phyloP scores from a whole-genome alignment of 2,888 invertebrate genomes.

The Platycheirus rosarum region DNA sequence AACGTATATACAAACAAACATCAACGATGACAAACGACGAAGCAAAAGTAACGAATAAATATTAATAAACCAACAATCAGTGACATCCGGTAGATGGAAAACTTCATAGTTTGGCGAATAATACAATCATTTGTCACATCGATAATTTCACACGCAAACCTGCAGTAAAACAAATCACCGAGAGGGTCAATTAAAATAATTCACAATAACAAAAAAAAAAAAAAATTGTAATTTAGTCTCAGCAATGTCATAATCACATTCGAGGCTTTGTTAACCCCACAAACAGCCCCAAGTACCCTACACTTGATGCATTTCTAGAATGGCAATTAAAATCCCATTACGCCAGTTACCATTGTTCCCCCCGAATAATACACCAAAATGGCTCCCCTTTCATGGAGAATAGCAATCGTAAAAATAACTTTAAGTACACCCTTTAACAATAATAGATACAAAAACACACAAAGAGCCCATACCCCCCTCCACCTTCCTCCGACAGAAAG shows the following conservation, averaged over 20 bases:
- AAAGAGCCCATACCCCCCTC: constrained; percentile 10
- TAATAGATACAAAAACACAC: constrained; percentile 19
- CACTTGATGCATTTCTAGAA: constrained; percentile 11
- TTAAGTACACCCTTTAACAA: constrained; percentile 43
- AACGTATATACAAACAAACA: background rate
- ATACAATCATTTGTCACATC: constrained; percentile 61
- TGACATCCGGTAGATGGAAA: constrained; percentile 51
- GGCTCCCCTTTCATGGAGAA: constrained; percentile 13
- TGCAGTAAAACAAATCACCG: constrained; percentile 36
- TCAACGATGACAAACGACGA: background rate
- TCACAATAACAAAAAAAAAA: constrained; percentile 17
- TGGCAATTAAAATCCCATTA: constrained; percentile 60
- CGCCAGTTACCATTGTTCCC: constrained; percentile 18
- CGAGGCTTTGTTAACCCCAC: background rate
- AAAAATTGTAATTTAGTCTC: constrained; percentile 33
- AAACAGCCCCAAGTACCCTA: background rate
- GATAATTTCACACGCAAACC: constrained; percentile 33
- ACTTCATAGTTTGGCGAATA: constrained; percentile 12
- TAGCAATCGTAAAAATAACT: constrained; percentile 36
- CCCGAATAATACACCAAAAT: constrained; percentile 9
- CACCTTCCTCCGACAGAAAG: constrained; percentile 30
- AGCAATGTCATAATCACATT: background rate
- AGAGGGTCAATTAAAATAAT: constrained; percentile 66
- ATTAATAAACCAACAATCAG: constrained; percentile 41
- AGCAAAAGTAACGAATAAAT: background rate